These are phyloP conservation scores for Lateolabrax maculatus DNA, from an alignment of 2,797 vertebrate species.

Conservation along the genomic window DNA sequence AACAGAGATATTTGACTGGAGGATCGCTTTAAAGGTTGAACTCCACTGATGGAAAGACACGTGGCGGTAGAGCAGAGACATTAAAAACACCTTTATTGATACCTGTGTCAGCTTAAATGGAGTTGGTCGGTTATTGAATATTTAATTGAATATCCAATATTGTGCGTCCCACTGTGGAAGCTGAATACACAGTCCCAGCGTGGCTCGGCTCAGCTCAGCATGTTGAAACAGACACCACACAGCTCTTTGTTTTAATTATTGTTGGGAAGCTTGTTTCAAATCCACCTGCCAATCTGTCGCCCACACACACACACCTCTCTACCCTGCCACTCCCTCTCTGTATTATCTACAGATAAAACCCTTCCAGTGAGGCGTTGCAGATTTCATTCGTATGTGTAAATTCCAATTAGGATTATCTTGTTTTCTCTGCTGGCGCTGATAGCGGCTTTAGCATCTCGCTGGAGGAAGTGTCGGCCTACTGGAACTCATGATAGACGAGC, in stretches of 20 bases:
- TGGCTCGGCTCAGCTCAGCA: constrained; percentile 37
- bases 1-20: not conserved
- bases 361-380: constrained; percentile 54
- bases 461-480: constrained; percentile 44
- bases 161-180: not conserved
- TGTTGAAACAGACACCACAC: constrained; percentile 56
- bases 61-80: not conserved
- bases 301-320: constrained; percentile 7
- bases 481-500: constrained; percentile 32
- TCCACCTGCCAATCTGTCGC: constrained; percentile 49
- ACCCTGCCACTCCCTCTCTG: constrained; percentile 15
- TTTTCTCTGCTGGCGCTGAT: constrained; percentile 56
- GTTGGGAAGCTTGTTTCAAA: constrained; percentile 37
- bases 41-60: not conserved
- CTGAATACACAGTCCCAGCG: constrained; percentile 25
- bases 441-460: constrained; percentile 41
- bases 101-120: not conserved
- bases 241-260: constrained; percentile 60
- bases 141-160: too few relatives aligned
- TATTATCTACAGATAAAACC: constrained; percentile 57
- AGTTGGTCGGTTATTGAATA: not conserved
- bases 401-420: constrained; percentile 71
- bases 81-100: not conserved
- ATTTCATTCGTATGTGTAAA: constrained; percentile 67
- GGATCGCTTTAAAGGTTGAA: not conserved